Conservation (phyloP, 2,797 vertebrate genomes). For the Avahi laniger region DNA sequence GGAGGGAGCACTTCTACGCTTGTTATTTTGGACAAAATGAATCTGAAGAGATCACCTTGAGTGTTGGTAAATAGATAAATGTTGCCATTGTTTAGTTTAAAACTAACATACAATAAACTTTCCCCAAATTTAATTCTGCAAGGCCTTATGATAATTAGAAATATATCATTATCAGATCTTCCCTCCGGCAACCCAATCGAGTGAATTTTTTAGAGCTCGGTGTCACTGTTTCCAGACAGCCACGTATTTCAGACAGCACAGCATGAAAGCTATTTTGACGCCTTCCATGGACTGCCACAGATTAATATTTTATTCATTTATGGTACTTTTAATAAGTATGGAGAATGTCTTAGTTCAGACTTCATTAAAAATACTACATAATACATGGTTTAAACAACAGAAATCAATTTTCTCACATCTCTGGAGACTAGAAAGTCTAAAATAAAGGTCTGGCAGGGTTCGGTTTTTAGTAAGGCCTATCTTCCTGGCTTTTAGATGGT, state of each 20-base stretch:
- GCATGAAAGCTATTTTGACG: background rate
- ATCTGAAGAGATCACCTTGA: background rate
- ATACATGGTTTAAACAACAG: background rate
- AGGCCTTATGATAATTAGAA: background rate
- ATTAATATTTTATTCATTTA: slow-evolving; percentile 36
- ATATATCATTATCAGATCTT: background rate
- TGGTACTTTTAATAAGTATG: background rate
- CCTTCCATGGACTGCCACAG: background rate
- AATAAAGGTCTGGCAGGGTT: background rate
- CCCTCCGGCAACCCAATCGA: background rate
- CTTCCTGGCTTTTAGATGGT: background rate
- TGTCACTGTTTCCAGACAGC: background rate
- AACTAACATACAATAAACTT: background rate
- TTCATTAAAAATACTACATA: background rate
- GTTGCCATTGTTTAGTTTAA: background rate
- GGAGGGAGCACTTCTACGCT: background rate
- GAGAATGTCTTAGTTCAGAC: background rate
- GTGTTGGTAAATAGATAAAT: background rate
- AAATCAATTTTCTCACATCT: background rate
- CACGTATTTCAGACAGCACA: background rate
- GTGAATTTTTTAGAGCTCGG: background rate
- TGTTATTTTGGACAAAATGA: background rate
- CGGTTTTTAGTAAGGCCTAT: background rate
- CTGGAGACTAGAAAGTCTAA: background rate
- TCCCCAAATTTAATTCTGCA: background rate